phyloP scores from a whole-genome alignment of 2,888 invertebrate genomes.

The Diarsia brunnea region DNA sequence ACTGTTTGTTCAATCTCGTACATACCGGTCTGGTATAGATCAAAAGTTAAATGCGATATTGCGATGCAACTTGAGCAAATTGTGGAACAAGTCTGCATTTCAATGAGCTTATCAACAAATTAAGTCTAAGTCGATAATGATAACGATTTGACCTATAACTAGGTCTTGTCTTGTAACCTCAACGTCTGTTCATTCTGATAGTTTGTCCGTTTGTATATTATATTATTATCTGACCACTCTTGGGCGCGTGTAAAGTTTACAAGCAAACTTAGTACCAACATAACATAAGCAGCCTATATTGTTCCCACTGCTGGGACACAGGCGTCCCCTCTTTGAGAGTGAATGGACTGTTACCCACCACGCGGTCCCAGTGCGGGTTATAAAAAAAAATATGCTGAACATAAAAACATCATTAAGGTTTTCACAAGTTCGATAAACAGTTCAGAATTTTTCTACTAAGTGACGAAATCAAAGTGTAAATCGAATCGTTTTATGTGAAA shows the following conservation, averaged over 20 bases:
- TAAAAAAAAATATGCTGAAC: neutral
- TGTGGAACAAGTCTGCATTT: constrained; percentile 8
- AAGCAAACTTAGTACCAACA: too few species aligned
- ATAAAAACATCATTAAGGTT: neutral
- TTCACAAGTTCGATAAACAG: neutral
- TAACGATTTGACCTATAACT: neutral
- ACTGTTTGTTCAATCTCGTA: neutral
- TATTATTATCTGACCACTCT: too few species aligned
- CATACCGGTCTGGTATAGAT: neutral
- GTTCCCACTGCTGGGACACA: neutral
- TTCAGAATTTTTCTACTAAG: neutral
- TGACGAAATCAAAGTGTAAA: neutral
- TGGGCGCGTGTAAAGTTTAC: too few species aligned
- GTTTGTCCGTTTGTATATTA: too few species aligned
- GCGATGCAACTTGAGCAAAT: constrained; percentile 1
- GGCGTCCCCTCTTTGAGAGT: neutral
- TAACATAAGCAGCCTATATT: too few species aligned
- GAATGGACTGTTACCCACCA: neutral
- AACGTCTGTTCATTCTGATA: neutral
- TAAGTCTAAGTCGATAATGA: constrained; percentile 1
- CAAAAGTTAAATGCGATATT: neutral
- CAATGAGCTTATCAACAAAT: neutral
- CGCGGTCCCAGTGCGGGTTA: neutral
- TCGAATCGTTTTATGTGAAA: neutral
- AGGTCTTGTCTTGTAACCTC: neutral